phyloP scores from a whole-genome alignment of 2,113 vertebrate genomes.

The Leptodactylus fuscus region DNA sequence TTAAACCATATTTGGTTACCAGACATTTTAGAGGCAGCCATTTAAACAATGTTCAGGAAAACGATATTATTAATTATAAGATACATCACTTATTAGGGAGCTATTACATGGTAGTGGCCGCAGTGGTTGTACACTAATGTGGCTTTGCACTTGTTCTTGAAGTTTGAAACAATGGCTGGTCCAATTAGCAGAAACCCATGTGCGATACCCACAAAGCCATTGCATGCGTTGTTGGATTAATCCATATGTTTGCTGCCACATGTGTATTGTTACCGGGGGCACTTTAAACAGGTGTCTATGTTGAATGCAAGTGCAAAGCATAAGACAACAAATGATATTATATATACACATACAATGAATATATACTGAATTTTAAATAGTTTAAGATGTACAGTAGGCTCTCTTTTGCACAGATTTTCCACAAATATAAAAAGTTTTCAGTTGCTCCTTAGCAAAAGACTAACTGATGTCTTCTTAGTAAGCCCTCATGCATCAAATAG shows the following conservation, averaged over 20 bases:
- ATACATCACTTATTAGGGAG: too few species aligned
- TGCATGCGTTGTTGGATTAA: neutral
- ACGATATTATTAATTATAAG: neutral
- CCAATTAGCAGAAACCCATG: too few species aligned
- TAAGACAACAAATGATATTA: constrained; percentile 5
- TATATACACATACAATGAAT: neutral
- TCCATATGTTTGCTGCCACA: too few species aligned
- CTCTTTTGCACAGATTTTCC: too few species aligned
- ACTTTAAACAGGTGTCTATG: neutral
- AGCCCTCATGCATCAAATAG: neutral
- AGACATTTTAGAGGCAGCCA: neutral
- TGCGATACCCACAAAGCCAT: too few species aligned
- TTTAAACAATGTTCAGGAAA: neutral
- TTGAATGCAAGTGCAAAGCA: neutral
- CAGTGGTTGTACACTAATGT: too few species aligned
- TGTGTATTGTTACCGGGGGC: neutral
- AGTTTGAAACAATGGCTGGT: too few species aligned
- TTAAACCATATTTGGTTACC: neutral
- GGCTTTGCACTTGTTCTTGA: too few species aligned
- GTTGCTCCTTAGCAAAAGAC: neutral
- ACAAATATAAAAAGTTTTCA: neutral
- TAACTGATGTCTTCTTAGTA: neutral
- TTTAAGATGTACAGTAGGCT: neutral
- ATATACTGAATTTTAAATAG: neutral
- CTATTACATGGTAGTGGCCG: too few species aligned